Evolutionary conservation across 2,113 vertebrate genomes (phyloP), one percentile per base, ranked within the genome.

Genomic region (Bubo scandiacus): DNA sequence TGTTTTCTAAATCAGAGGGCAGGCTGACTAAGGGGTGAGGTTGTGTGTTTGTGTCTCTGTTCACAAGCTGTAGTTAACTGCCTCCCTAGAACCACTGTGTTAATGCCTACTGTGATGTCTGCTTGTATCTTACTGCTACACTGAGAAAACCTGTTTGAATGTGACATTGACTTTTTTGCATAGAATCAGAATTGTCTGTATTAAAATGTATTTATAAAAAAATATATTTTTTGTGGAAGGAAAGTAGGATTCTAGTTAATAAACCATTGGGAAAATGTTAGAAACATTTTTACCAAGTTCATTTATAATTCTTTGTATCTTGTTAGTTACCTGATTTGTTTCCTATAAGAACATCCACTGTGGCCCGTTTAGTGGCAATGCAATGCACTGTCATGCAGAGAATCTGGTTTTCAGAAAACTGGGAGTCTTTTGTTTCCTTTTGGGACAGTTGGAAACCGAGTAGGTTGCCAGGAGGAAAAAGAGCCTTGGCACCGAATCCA

Each of bases 191-290:
- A 82, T 91, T 92, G 94, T 94, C 97, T 97, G 88, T 95, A 94
- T 95, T 85, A 95, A 97, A 96, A 88, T 94, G 95, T 97, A 96
- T 97, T 97, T 97, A 96, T 97, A 95, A 96, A 92, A 79, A 91
- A 70, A 51, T 29, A 92, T 97, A 97, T 97, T 96, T 97, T 96
- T 97, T 95, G 97, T 94, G 93, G 96, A 90, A 94, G 86, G 78
- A 94, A 70, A 97, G 92, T 90, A 97, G 91, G 86, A 86, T 90
- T 92, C 70, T 95, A 94, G 81, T 94, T 89, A 83, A 36, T 91
- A 26, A 67, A 74, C 36, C 67, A 57, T 11, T 62, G 94, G 80
- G 84, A 42, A 90, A 85, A 92, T 1, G 11, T 73, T 68, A 65
- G 86, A 55, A 63, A 74, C 84, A 32, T 94, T 97, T 96, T 88